Base-by-base conservation (phyloP, 2,888 invertebrate species). In the Harmothoe impar region DNA sequence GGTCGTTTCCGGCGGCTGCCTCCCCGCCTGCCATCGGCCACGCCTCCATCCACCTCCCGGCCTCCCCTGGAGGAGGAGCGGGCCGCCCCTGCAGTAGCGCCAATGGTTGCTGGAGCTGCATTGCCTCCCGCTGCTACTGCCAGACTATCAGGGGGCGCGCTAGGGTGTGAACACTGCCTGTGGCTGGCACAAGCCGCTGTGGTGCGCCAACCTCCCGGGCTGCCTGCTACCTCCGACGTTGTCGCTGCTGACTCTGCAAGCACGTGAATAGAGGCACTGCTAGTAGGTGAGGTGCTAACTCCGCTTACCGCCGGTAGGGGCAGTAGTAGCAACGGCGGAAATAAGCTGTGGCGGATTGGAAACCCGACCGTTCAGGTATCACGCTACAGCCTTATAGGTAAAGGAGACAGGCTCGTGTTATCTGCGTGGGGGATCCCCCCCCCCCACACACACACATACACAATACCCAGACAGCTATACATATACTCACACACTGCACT, bases 1-100 rank as follows among this genome's bases (percentile, higher is more conserved):
- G 72, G 72, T 25, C 31, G 72, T 29, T 72, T 72, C 72, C 72
- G 72, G n/a, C 72, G n/a, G 72, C 62, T 25, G 72, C 72, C 72
- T 72, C 29, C 15, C 7, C 3, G 0, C 29, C 72, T 72, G 29
- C 29, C 29, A 25, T 25, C 72, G 29, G 72, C 29, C 72, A 72
- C 72, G 25, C 72, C 29, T 29, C 29, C 25, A 12, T 29, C 29
- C 29, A 29, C 72, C 72, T n/a, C 29, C 72, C 29, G 72, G 72
- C 72, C 29, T n/a, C 29, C 72, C 72, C 72, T 1, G 72, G 25
- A 72, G 29, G 72, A 72, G n/a, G 25, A 23, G 25, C 31, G 3
- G 72, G 29, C 29, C 31, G 72, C 72, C 31, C 72, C 29, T 72
- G n/a, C 17, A 29, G 62, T 72, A 25, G 15, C 29, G 72, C 72